Conservation (phyloP, 2,888 invertebrate species). For the Nephrocerus scutellatus region DNA sequence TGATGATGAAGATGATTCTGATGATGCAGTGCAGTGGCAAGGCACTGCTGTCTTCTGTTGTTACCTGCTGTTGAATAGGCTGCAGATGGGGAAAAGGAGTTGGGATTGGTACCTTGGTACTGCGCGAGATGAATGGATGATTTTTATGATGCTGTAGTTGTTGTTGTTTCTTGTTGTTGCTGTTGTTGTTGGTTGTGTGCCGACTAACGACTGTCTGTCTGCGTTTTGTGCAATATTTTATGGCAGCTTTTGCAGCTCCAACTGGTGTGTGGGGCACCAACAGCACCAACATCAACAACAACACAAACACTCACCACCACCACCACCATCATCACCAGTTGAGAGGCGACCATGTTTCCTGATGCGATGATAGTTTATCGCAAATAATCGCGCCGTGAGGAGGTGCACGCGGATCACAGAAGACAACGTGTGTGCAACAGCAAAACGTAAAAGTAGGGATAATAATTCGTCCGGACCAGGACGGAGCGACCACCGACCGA, state of each 20-base stretch:
- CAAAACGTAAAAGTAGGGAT: slow-evolving; percentile 22
- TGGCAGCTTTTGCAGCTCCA: slow-evolving; percentile 30
- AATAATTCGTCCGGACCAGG: too few relatives aligned
- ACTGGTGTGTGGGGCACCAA: slow-evolving; percentile 31
- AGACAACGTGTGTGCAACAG: slow-evolving; percentile 30
- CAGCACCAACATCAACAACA: slow-evolving; percentile 35
- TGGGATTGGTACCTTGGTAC: too few relatives aligned
- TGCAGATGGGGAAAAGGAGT: too few relatives aligned
- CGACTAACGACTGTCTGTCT: slow-evolving; percentile 23
- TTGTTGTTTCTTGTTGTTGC: slow-evolving; percentile 20
- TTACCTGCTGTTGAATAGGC: too few relatives aligned
- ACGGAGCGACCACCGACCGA: too few relatives aligned
- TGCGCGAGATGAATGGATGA: too few relatives aligned
- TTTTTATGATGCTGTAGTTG: slow-evolving; percentile 11
- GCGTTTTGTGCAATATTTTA: slow-evolving; percentile 39
- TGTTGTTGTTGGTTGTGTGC: slow-evolving; percentile 16
- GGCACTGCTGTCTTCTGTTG: too few relatives aligned
- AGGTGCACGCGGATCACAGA: slow-evolving; percentile 45
- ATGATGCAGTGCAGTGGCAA: too few relatives aligned
- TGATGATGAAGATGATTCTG: too few relatives aligned
- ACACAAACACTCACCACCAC: slow-evolving; percentile 24
- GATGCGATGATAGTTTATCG: slow-evolving; percentile 49
- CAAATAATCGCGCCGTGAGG: slow-evolving; percentile 49
- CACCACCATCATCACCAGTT: slow-evolving; percentile 12
- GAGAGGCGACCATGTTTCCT: slow-evolving; percentile 41